Base-by-base conservation (phyloP, 2,888 invertebrate species). In the Oconnorella tubifera region DNA sequence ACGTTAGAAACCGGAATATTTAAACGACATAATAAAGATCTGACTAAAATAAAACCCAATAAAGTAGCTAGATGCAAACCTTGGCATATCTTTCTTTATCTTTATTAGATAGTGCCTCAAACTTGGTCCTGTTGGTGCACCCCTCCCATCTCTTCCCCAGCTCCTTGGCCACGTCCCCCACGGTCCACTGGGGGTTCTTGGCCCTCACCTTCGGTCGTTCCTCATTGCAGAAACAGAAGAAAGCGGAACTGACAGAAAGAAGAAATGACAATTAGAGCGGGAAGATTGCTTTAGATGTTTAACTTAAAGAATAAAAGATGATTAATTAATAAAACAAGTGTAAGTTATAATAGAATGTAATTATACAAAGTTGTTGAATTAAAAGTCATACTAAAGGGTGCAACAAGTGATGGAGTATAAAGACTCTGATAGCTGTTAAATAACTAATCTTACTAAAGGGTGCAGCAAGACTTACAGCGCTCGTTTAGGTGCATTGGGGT, bases 161-260 rank as follows among this genome's bases (percentile, higher is more conserved):
- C 84, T 95, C 95, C 85, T 97, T 97, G 78, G 97, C 96, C 77
- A 96, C 90, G 77, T 96, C 95, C 29, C 97, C 97, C 79, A 98
- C 96, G 59, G 93, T 90, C 82, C 89, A 93, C 81, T 93, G 93
- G 0, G 97, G 96, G 84, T 96, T 91, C 67, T 87, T 87, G 66
- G 89, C 90, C 85, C 95, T 94, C 68, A 99, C 94, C 80, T 92
- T 93, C 49, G 91, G 89, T 76, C 99, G 89, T 82, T 96, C 96
- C 80, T 98, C 98, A 83, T 94, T 93, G 83, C 96, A 98, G 86
- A 98, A 99, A 90, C 95, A 93, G 87, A 99, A 99, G 87, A 98
- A 99, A 63, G 97, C 98, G 74, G 98, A 98, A 81, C 96, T 97
- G 85, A 60, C 81, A 59, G 27, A 32, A 10, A 59, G 6, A 14